Evolutionary conservation across 1,140 invertebrate genomes (phyloP).

Genomic region (Hyphantria cunea): DNA sequence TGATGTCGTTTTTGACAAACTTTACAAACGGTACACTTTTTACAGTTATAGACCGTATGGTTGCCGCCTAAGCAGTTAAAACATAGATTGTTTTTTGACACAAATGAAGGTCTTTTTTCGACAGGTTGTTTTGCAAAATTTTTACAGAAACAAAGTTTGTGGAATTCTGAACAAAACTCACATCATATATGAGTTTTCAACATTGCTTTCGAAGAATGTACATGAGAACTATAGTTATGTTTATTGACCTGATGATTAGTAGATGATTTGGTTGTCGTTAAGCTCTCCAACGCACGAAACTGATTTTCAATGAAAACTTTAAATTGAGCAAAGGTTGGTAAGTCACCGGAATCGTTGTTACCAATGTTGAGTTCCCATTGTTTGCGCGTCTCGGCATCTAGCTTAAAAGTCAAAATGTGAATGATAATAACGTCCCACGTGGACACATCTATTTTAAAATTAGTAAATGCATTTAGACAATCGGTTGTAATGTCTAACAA

Average conservation of each 20-base stretch:
- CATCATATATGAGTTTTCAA: neutral
- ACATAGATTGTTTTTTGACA: slow-evolving; percentile 7
- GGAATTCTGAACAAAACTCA: no score
- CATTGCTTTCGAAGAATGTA: neutral
- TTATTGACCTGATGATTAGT: neutral
- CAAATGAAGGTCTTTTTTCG: slow-evolving; percentile 2
- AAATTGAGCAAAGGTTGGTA: slow-evolving; percentile 18
- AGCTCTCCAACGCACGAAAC: slow-evolving; percentile 9
- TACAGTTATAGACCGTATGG: slow-evolving; percentile 1
- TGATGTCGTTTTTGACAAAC: slow-evolving; percentile 13
- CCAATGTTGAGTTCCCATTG: slow-evolving; percentile 11
- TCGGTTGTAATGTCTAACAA: slow-evolving; percentile 30
- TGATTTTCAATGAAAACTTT: slow-evolving; percentile 11
- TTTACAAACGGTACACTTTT: neutral
- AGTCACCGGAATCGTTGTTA: neutral
- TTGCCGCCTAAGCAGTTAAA: slow-evolving; percentile 17
- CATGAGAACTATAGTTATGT: neutral
- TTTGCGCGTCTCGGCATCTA: slow-evolving; percentile 24
- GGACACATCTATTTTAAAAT: slow-evolving; percentile 21
- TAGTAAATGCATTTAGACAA: slow-evolving; percentile 25
- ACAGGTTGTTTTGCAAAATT: neutral
- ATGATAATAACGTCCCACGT: slow-evolving; percentile 34
- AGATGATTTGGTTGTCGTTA: neutral
- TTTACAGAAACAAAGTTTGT: slow-evolving; percentile 1
- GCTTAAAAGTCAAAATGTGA: slow-evolving; percentile 27